Evolutionary conservation across 2,113 vertebrate species (phyloP).

Genomic region (Elanoides forficatus): DNA sequence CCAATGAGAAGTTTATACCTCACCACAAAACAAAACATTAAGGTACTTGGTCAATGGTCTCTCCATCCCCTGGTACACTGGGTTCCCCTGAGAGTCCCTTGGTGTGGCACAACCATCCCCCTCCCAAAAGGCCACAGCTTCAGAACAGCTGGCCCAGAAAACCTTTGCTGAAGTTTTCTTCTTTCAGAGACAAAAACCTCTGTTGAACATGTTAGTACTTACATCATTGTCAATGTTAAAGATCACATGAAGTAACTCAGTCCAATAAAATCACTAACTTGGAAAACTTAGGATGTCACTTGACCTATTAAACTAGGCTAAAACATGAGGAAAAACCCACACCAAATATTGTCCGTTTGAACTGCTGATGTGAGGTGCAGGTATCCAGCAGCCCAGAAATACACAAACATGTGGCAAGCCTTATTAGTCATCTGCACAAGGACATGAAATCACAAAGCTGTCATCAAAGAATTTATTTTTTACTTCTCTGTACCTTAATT

Average conservation of each 20-base stretch:
- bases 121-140: background rate
- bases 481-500: background rate
- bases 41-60: background rate
- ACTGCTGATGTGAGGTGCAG: background rate
- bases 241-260: background rate
- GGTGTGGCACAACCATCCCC: background rate
- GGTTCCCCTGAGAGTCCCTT: background rate
- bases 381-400: background rate
- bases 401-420: background rate
- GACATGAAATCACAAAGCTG: background rate
- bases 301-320: background rate
- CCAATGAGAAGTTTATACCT: background rate
- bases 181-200: background rate
- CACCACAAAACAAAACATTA: background rate
- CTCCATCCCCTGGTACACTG: accelerated
- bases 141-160: background rate
- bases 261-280: background rate
- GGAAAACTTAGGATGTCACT: background rate
- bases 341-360: background rate
- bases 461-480: background rate
- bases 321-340: accelerated
- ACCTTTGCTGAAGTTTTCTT: background rate
- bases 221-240: no score
- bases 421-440: background rate
- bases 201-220: background rate